These are phyloP conservation scores for Fulica atra DNA, from an alignment of 2,113 vertebrate species.

Conservation along the genomic window DNA sequence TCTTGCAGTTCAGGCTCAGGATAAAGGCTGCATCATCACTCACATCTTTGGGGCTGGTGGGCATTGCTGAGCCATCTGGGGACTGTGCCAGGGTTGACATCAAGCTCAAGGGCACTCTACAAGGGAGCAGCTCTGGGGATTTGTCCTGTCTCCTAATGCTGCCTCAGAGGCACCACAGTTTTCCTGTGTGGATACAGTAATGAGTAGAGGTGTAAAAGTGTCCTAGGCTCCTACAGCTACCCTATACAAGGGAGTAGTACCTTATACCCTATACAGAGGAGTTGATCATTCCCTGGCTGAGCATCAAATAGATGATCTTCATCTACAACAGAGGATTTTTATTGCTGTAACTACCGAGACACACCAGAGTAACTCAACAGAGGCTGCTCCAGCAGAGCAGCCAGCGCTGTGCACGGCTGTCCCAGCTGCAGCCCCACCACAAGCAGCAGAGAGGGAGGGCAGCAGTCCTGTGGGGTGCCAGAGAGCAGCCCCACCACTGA, in stretches of 20 bases:
- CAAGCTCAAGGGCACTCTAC: background rate
- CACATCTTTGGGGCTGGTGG: background rate
- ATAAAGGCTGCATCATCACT: background rate
- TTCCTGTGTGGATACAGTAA: background rate
- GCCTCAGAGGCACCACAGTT: background rate
- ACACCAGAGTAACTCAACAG: background rate
- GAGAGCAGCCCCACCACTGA: accelerated
- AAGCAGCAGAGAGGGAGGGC: background rate
- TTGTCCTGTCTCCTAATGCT: background rate
- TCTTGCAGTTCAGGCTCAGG: background rate
- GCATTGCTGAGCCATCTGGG: background rate
- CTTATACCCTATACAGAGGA: too few relatives aligned
- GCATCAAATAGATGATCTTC: background rate
- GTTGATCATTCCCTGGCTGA: background rate
- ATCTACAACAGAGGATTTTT: background rate
- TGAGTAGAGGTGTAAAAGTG: background rate
- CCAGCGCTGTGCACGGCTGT: accelerated
- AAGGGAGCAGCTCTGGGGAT: background rate
- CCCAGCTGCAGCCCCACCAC: accelerated
- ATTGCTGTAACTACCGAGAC: background rate
- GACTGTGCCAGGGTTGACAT: background rate
- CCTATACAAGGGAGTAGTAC: too few relatives aligned
- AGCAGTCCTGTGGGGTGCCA: background rate
- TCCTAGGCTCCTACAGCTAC: background rate
- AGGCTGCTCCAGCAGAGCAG: background rate